Percentiles rank a stretch among this genome's conserved stretches.
These are phyloP conservation scores for Drosophila koepferae DNA, from an alignment of 2,888 invertebrate species.

Conservation along the genomic window DNA sequence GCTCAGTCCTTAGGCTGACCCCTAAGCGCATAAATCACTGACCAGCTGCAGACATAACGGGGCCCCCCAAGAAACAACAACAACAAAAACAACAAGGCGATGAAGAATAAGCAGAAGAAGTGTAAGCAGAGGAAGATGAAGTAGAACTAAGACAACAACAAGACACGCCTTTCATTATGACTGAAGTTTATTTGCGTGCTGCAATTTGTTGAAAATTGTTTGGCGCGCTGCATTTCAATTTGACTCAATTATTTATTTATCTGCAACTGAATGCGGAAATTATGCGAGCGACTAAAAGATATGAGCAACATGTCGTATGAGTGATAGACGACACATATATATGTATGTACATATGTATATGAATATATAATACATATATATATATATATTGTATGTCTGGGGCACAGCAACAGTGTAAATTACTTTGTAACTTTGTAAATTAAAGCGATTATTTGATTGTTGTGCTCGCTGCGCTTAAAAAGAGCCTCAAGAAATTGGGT, in stretches of 20 bases:
- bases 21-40: constrained; percentile 69
- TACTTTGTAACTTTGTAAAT: constrained; percentile 51
- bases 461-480: constrained; percentile 36
- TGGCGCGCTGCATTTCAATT: constrained; percentile 81
- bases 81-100: constrained; percentile 28
- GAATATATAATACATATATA: not conserved
- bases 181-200: constrained; percentile 78
- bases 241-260: constrained; percentile 81
- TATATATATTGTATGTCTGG: constrained; percentile 9
- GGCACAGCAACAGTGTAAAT: constrained; percentile 31
- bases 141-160: constrained; percentile 22
- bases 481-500: constrained; percentile 68
- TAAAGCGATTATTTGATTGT: constrained; percentile 63
- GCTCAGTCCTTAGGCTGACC: constrained; percentile 57
- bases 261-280: constrained; percentile 82
- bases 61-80: constrained; percentile 54
- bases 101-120: constrained; percentile 3
- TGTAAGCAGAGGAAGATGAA: constrained; percentile 4
- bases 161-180: constrained; percentile 50
- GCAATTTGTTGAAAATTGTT: constrained; percentile 67
- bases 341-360: not conserved
- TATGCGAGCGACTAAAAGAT: constrained; percentile 67
- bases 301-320: constrained; percentile 62
- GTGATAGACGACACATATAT: constrained; percentile 35
- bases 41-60: constrained; percentile 69